Evolutionary conservation across 2,888 invertebrate species (phyloP).

Genomic region (Campoplex capitator): DNA sequence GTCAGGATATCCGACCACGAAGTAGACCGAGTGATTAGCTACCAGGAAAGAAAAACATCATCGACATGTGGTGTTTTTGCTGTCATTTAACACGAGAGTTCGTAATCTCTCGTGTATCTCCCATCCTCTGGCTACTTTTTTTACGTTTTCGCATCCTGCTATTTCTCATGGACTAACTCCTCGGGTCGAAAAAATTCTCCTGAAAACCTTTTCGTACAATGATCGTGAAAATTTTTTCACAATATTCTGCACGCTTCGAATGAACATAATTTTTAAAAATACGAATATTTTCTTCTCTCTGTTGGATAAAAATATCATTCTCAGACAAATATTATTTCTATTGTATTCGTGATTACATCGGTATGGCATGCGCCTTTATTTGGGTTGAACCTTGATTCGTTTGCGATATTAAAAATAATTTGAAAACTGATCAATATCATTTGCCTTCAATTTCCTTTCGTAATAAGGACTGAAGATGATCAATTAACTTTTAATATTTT

Average conservation of each 20-base stretch:
- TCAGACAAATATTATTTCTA: neutral
- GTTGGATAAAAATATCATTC: neutral
- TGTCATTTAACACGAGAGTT: constrained; percentile 58
- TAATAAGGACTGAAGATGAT: neutral
- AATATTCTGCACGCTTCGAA: neutral
- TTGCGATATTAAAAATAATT: neutral
- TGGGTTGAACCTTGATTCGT: neutral
- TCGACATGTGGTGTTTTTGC: constrained; percentile 59
- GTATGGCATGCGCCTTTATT: neutral
- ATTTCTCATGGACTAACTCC: constrained; percentile 8
- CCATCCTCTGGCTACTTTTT: constrained; percentile 23
- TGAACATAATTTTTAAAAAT: neutral
- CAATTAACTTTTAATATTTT: neutral
- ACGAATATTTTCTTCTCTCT: neutral
- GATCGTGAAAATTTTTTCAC: neutral
- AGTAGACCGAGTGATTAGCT: constrained; percentile 51
- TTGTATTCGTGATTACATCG: neutral
- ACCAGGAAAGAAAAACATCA: constrained; percentile 54
- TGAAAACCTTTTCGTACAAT: neutral
- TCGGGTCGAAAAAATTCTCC: constrained; percentile 18
- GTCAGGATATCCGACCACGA: constrained; percentile 14
- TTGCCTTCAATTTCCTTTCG: neutral
- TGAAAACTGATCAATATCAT: neutral
- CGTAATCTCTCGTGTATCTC: constrained; percentile 50
- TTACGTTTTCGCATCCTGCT: constrained; percentile 15